Conservation (phyloP, 2,888 invertebrate species). For the Siphonodentalium dalli region DNA sequence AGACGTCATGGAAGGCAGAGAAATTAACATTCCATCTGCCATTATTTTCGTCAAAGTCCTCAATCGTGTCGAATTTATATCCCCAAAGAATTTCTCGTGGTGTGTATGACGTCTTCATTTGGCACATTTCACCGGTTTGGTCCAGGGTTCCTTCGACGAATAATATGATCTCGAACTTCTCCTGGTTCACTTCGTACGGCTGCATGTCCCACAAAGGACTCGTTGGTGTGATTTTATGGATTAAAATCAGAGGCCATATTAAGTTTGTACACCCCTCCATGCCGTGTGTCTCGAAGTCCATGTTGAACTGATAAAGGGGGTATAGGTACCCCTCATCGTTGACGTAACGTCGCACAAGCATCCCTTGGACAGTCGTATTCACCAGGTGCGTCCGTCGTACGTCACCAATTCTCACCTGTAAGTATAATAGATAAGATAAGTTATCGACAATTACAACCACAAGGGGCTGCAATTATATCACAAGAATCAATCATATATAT, state of each 20-base stretch:
- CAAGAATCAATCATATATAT: too few species aligned
- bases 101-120: constrained; percentile 66
- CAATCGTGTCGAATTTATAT: constrained; percentile 52
- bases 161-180: constrained; percentile 86
- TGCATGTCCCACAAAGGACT: constrained; percentile 89
- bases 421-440: too few species aligned
- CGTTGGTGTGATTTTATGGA: constrained; percentile 88
- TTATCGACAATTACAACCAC: too few species aligned
- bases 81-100: constrained; percentile 62
- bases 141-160: constrained; percentile 91
- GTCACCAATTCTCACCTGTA: constrained; percentile 64
- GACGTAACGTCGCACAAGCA: constrained; percentile 43
- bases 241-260: constrained; percentile 96
- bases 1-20: constrained; percentile 49
- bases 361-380: constrained; percentile 73
- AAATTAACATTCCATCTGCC: constrained; percentile 52
- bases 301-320: constrained; percentile 81
- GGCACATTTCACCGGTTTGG: constrained; percentile 73
- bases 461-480: too few species aligned
- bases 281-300: constrained; percentile 87
- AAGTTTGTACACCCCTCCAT: constrained; percentile 93
- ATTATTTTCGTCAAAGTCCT: constrained; percentile 47
- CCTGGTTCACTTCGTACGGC: constrained; percentile 81
- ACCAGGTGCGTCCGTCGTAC: constrained; percentile 58
- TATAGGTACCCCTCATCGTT: constrained; percentile 46